Base-by-base conservation (phyloP, 2,113 vertebrate genomes). In the Toxotes chatareus region DNA sequence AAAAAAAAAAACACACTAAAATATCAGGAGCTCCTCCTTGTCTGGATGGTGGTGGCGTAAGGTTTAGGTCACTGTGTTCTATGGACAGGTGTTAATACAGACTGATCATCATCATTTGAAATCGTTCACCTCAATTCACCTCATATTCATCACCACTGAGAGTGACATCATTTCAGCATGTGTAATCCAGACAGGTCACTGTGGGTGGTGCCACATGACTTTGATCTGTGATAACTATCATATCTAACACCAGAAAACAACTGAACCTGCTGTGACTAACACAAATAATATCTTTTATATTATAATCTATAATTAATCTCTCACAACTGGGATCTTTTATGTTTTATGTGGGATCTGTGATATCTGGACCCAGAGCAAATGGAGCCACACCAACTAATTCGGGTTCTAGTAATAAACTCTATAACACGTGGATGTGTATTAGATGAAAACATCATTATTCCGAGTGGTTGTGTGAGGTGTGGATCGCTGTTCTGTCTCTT, bases 141-240 rank as follows among this genome's bases (percentile, higher is more conserved):
- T 34, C 46, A 27, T 27, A 27, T 32, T 16, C 23, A 70, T 68
- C 38, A 46, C 40, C 56, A 55, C 3, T 17, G 16, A 23, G 53
- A 55, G 62, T 80, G 76, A 83, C 62, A 69, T 84, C 76, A 83
- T 76, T n/a, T 32, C 40, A 62, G 61, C 31, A 53, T 19, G 55
- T 65, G 27, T 19, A 42, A 42, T 7, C 12, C 70, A 80, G 66
- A 62, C 38, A 34, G 44, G 60, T 38, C 38, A 23, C 14, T 21
- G 46, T 40, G 85, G 85, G 81, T 76, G 81, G 77, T 60, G 85
- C 49, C 73, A 38, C 69, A 64, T 70, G 42, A 19, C 51, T 73
- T 3, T 63, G 9, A 73, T 57, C 40, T 40, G 1, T 21, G 14
- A 13, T 34, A 65, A 7, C 7, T 40, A 13, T 47, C 27, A 27